Evolutionary conservation across 2,888 invertebrate species (phyloP).

Genomic region (Diogma glabrata): DNA sequence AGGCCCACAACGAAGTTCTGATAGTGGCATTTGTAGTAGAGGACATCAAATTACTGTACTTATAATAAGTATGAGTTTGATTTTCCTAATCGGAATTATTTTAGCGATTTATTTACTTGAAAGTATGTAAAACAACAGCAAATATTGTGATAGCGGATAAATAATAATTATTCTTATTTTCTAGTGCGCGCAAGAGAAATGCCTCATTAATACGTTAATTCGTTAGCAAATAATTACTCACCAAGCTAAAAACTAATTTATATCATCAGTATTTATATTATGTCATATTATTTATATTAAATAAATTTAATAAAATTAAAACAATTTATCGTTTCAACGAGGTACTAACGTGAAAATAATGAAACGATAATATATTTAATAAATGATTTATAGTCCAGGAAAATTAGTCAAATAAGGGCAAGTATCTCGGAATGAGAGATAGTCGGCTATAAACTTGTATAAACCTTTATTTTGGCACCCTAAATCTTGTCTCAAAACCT

Average conservation of each 20-base stretch:
- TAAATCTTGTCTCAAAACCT: too few relatives aligned
- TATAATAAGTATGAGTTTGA: conserved; percentile 69
- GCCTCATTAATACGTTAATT: conserved; percentile 30
- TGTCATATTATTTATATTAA: background rate
- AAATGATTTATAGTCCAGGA: too few relatives aligned
- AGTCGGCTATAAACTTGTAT: too few relatives aligned
- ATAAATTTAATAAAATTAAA: conserved; percentile 16
- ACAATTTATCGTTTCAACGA: too few relatives aligned
- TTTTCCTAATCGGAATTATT: conserved; percentile 69
- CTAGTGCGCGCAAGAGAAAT: conserved; percentile 42
- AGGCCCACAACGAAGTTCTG: conserved; percentile 46
- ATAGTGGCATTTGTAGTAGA: conserved; percentile 61
- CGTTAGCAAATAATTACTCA: background rate
- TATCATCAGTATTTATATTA: conserved; percentile 5
- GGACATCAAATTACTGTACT: conserved; percentile 70
- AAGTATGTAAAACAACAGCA: conserved; percentile 55
- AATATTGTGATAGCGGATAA: too few relatives aligned
- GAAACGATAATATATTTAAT: too few relatives aligned
- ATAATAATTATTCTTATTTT: conserved; percentile 26
- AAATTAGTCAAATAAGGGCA: too few relatives aligned
- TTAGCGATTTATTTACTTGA: conserved; percentile 74
- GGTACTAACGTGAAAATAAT: too few relatives aligned
- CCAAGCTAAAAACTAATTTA: background rate
- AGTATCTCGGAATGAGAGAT: too few relatives aligned
- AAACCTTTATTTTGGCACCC: too few relatives aligned